Base-by-base conservation (phyloP, 2,797 vertebrate species). In the Muraenolepis orangiensis region DNA sequence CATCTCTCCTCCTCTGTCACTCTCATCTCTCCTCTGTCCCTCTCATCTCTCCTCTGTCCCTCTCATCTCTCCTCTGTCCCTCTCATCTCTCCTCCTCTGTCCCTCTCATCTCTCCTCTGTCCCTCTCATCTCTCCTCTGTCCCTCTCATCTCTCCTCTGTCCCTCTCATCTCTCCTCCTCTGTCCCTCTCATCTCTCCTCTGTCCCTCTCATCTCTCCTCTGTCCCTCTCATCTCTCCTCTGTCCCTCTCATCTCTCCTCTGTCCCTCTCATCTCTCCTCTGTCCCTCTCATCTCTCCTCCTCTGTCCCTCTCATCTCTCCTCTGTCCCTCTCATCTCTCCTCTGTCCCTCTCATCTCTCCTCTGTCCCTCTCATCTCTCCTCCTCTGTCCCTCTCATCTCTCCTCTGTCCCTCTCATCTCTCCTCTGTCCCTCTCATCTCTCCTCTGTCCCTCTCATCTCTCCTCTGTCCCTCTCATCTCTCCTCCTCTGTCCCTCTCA, bases 71-170 rank as follows among this genome's bases (percentile, higher is more conserved):
- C 88, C 89, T 87, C 82, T 87, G 80, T 83, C 85, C 85, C 77
- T 76, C 75, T 90, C 88, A 90, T 91, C 87, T n/a, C n/a, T n/a
- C n/a, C n/a, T n/a, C n/a, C 86, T 83, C 85, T 89, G 75, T 66
- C 46, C 57, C 57, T 64, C 26, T 64, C 57, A 64, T 64, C 57
- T 64, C 57, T 64, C 57, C 23, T 64, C 57, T 64, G 28, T 67
- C 6, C 26, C 66, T 29, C 20, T 29, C 66, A 10, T 28, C 18
- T 29, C 66, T 67, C n/a, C 12, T 28, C 51, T 61, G n/a, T 23
- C 51, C 51, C 26, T n/a, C 26, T n/a, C 26, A 7, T 26, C 51
- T 61, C n/a, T 7, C 20, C 16, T 18, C 42, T 18, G n/a, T n/a
- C 42, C 42, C 42, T 6, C 20, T 51, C 12, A 5, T 3, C 18